Base-by-base conservation (phyloP, 2,113 vertebrate genomes). In the Pelecanus crispus region DNA sequence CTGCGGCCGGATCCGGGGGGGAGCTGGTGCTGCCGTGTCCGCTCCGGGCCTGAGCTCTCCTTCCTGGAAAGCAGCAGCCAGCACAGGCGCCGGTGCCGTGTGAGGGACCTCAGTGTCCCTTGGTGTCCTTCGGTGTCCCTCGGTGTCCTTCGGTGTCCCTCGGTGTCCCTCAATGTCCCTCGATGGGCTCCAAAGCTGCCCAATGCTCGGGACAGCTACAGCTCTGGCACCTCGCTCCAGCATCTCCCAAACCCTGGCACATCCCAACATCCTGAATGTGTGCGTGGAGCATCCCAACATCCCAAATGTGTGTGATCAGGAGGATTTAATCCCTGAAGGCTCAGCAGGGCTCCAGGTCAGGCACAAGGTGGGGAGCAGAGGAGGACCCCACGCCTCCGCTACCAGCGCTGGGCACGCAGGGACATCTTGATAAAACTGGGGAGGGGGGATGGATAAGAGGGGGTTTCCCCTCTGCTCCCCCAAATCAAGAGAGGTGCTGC, bases 361-460 rank as follows among this genome's bases (percentile, higher is more conserved):
- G 34, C 44, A 40, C 1, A 2, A 88, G 11, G 34, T 0, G 0
- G 25, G 81, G 28, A 88, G 80, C 58, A 63, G 49, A 75, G 11
- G 29, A 17, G 21, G 13, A 61, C 16, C 20, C 63, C 61, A 26
- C 4, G 44, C 11, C 59, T 61, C 68, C 4, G 19, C 58, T 17
- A 24, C 10, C 38, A 34, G 31, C 2, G 0, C 81, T 42, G 74
- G 59, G 26, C 45, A 85, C 0, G 0, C 10, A 52, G 34, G 6
- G 10, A 58, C 2, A 6, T 47, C 85, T 42, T 50, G 42, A 49
- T 24, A 89, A 49, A 88, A 87, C 0, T 32, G 3, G 9, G 5
- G 15, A 6, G 4, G 19, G 10, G 3, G 11, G 28, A 74, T 34
- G 59, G 32, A 65, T 38, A 34, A 53, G 21, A 68, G 15, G 19